phyloP scores from a whole-genome alignment of 2,113 vertebrate species.

The Sisor rabdophorus region DNA sequence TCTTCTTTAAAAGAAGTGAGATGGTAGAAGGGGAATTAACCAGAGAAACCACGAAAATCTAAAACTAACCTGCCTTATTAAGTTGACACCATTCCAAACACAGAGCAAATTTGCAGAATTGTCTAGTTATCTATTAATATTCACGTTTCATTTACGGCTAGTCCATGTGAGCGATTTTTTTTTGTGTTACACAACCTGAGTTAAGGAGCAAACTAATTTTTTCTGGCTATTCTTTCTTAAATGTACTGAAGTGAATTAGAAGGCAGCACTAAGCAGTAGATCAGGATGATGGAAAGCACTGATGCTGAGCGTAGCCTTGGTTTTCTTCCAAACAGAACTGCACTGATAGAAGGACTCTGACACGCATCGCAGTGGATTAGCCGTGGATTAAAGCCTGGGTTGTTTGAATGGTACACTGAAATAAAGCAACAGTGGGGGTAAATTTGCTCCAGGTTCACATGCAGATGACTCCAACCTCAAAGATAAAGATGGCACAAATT shows the following conservation, averaged over 20 bases:
- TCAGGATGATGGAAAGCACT: conserved; percentile 11
- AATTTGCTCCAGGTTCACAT: conserved; percentile 22
- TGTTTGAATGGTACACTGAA: conserved; percentile 1
- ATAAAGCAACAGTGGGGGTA: conserved; percentile 17
- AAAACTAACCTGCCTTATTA: too few relatives aligned
- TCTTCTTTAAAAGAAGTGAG: neutral
- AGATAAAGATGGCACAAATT: conserved; percentile 22
- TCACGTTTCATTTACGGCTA: neutral
- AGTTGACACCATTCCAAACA: neutral
- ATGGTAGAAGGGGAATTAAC: neutral
- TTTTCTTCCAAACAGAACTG: conserved; percentile 21
- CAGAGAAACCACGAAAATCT: neutral
- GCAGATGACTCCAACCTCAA: neutral
- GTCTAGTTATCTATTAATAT: neutral
- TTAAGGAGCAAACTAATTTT: neutral
- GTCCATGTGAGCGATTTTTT: neutral
- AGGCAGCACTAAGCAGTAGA: neutral
- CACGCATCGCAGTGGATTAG: conserved; percentile 1
- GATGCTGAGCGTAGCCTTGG: neutral
- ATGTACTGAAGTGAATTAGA: conserved; percentile 9
- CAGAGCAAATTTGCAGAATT: neutral
- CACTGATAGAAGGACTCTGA: conserved; percentile 10
- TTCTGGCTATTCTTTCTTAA: conserved; percentile 3
- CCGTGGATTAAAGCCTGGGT: neutral
- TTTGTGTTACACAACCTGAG: neutral